phyloP scores from a whole-genome alignment of 1,140 invertebrate genomes.

The Cotesia chilonis region DNA sequence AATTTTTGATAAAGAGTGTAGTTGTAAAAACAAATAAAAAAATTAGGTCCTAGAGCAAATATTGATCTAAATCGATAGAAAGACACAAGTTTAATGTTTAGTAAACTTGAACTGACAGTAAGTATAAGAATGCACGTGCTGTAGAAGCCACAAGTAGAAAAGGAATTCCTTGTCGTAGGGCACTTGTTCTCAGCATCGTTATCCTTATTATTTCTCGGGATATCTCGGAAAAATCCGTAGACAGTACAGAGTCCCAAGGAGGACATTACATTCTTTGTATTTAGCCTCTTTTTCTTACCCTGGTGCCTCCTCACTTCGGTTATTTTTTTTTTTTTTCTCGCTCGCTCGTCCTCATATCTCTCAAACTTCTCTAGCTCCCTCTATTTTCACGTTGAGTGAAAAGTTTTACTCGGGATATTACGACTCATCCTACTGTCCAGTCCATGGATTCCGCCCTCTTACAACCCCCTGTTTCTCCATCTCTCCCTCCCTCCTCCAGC shows the following conservation, averaged over 20 bases:
- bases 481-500: constrained; percentile 34
- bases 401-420: constrained; percentile 66
- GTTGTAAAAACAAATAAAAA: too few relatives aligned
- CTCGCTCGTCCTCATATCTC: constrained; percentile 26
- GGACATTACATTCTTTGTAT: constrained; percentile 58
- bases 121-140: constrained; percentile 18
- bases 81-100: constrained; percentile 6
- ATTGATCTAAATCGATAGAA: constrained; percentile 1
- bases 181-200: constrained; percentile 43
- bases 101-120: constrained; percentile 11
- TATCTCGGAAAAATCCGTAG: constrained; percentile 52
- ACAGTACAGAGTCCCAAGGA: constrained; percentile 46
- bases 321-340: constrained; percentile 25
- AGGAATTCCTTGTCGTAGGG: constrained; percentile 31
- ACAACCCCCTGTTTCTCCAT: constrained; percentile 29
- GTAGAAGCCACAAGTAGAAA: constrained; percentile 23
- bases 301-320: constrained; percentile 31
- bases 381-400: constrained; percentile 63
- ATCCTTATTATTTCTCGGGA: constrained; percentile 53
- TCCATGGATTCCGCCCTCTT: constrained; percentile 30
- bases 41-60: not conserved
- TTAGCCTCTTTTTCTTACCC: constrained; percentile 39
- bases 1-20: too few relatives aligned
- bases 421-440: constrained; percentile 50
- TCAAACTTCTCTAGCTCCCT: constrained; percentile 32